Base-by-base conservation (phyloP, 1,140 invertebrate species). In the Trichonephila inaurata region DNA sequence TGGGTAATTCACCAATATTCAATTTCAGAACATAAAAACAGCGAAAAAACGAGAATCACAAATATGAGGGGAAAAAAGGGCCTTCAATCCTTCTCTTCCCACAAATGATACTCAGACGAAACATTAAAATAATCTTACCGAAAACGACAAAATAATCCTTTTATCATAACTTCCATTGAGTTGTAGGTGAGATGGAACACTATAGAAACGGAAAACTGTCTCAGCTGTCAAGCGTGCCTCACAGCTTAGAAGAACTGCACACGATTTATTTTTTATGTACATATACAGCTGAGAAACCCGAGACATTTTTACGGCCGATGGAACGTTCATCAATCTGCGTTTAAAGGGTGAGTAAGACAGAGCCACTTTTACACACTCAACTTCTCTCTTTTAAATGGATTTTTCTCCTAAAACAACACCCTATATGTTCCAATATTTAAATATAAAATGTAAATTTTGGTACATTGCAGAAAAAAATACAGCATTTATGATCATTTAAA, bases 151-250 rank as follows among this genome's bases (percentile, higher is more conserved):
- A 19, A 51, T 51, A 58, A 58, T 83, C 51, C 51, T 83, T 83
- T 60, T 83, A 60, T 60, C 44, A 58, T 58, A 40, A 14, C 12
- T 83, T 83, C 24, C 44, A 83, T 58, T 83, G 82, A 83, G 58
- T 58, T 83, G 19, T 58, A 19, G 40, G 19, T 83, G 44, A 51
- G 51, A 83, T 8, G 77, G 44, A 19, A 82, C 77, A 28, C 44
- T 51, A 16, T 14, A 44, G 28, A 51, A 14, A n/a, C 18, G 28
- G 72, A n/a, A 83, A 51, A 83, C 82, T 83, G 82, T 60, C 51
- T 40, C 82, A 83, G 82, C 82, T 58, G 82, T 19, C 72, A 77
- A n/a, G 10, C 82, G 51, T 83, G 82, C 58, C 51, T 83, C 82
- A 83, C 82, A 83, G 82, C 40, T 83, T 60, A 60, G 82, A 21